Evolutionary conservation across 92 coral and sea anemone species (phyloP).

Genomic region (Anthopleura xanthogrammica): DNA sequence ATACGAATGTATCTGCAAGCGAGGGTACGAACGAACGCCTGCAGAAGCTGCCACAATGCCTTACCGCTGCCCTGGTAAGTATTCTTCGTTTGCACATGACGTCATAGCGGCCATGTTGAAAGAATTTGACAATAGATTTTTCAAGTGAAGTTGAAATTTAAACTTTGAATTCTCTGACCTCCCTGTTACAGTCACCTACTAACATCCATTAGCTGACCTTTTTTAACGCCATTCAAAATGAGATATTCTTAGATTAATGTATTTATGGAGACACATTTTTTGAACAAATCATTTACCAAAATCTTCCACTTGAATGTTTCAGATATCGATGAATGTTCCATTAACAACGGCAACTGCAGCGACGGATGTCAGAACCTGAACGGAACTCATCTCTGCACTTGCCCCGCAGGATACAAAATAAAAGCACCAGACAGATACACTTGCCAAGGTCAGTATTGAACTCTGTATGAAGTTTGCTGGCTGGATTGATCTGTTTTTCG

Average conservation of each 20-base stretch:
- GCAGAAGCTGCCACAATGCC: neutral
- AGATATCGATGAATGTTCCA: slow-evolving; percentile 77
- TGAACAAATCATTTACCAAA: neutral
- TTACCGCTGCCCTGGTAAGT: slow-evolving; percentile 22
- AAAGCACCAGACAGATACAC: slow-evolving; percentile 15
- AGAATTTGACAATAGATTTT: too few species aligned
- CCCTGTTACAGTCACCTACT: too few species aligned
- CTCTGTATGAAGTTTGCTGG: too few species aligned
- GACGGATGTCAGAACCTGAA: slow-evolving; percentile 63
- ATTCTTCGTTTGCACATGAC: too few species aligned
- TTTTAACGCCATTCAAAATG: too few species aligned
- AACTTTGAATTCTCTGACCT: too few species aligned
- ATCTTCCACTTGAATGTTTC: neutral
- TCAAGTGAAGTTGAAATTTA: too few species aligned
- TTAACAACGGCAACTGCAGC: slow-evolving; percentile 72
- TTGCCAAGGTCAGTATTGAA: slow-evolving; percentile 54
- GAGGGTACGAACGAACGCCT: slow-evolving; percentile 11
- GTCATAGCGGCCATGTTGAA: too few species aligned
- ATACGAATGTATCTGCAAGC: slow-evolving; percentile 17
- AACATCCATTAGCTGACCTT: too few species aligned
- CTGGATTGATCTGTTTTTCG: too few species aligned
- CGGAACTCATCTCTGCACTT: slow-evolving; percentile 62
- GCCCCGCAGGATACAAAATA: slow-evolving; percentile 69
- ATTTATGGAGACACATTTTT: too few species aligned
- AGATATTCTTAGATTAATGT: too few species aligned